Evolutionary conservation across 2,888 invertebrate genomes (phyloP).

Genomic region (Balanococcus diminutus): DNA sequence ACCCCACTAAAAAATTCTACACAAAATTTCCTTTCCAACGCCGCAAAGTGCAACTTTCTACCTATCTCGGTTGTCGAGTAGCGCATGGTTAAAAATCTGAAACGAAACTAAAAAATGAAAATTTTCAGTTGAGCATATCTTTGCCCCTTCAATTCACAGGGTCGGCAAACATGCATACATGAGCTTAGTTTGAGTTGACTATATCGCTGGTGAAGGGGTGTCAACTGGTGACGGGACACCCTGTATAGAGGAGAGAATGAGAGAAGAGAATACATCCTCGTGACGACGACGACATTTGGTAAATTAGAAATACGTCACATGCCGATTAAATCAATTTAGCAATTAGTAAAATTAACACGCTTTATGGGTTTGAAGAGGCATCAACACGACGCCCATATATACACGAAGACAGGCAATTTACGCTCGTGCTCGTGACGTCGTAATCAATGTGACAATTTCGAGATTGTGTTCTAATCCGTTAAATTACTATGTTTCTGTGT

Average conservation of each 20-base stretch:
- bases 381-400: neutral
- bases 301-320: neutral
- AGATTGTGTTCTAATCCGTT: neutral
- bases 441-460: neutral
- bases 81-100: no score
- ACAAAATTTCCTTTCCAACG: no score
- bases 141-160: no score
- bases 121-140: no score
- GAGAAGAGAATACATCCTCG: neutral
- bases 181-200: no score
- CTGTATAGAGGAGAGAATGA: neutral
- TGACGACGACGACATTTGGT: neutral
- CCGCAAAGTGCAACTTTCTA: no score
- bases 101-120: no score
- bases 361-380: neutral
- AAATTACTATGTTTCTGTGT: neutral
- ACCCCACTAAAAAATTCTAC: no score
- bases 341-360: slow-evolving; percentile 21
- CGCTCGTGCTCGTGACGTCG: neutral
- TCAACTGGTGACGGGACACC: no score
- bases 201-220: no score
- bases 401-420: neutral
- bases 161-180: no score
- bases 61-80: no score
- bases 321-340: slow-evolving; percentile 4